Evolutionary conservation across 2,113 vertebrate species (phyloP).

Genomic region (Dromiciops gliroides): DNA sequence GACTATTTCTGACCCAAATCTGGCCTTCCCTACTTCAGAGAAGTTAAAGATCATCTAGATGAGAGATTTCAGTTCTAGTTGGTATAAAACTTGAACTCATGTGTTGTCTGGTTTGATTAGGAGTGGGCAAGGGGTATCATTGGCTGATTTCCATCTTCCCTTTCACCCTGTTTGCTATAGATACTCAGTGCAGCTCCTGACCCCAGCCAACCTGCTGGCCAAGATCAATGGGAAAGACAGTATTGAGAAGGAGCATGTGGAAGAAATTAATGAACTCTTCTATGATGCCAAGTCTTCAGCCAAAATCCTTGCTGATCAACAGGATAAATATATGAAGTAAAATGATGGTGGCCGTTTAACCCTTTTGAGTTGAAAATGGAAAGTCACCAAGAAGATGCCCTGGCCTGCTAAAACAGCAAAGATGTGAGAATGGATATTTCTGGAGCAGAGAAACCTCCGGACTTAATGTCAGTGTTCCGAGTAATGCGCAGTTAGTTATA

Average conservation of each 20-base stretch:
- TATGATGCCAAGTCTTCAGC: conserved; percentile 99
- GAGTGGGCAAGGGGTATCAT: accelerated
- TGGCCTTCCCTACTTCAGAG: background rate
- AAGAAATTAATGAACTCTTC: conserved; percentile 99
- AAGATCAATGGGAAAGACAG: conserved; percentile 96
- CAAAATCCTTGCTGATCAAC: conserved; percentile 97
- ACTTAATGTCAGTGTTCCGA: background rate
- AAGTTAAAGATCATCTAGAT: background rate
- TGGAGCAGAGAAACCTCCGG: background rate
- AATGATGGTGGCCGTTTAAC: conserved; percentile 4
- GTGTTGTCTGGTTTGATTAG: background rate
- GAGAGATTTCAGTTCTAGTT: background rate
- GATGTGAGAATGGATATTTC: accelerated
- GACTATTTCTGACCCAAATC: background rate
- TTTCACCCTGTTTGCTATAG: conserved; percentile 78
- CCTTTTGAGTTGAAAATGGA: background rate
- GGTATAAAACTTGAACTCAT: background rate
- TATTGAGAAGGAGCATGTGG: conserved; percentile 96
- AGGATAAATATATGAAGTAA: conserved; percentile 99
- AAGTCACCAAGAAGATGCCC: background rate
- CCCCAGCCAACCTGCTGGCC: conserved; percentile 93
- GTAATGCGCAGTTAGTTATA: accelerated
- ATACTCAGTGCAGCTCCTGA: conserved; percentile 96
- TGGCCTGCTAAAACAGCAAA: background rate
- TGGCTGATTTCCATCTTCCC: background rate